Base-by-base conservation (phyloP, 2,888 invertebrate genomes). In the Pedicia rivosa region DNA sequence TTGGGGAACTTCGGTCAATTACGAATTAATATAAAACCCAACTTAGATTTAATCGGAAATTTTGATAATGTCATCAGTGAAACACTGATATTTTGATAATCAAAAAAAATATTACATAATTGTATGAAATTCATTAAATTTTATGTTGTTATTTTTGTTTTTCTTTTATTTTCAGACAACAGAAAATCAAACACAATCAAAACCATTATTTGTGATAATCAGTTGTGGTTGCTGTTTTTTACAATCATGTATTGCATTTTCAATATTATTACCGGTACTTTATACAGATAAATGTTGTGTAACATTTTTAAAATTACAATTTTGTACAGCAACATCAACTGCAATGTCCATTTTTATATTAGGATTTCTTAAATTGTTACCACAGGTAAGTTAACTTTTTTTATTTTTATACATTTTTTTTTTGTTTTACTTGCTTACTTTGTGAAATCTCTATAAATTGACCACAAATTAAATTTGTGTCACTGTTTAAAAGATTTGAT, bases 271-370 rank as follows among this genome's bases (percentile, higher is more conserved):
- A 47, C 61, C 61, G 41, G 55, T 59, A 41, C 55, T 62, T 53
- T 62, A 55, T 43, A 59, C 56, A 41, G 57, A 57, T 26, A 58
- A 57, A 46, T 61, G 61, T 40, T 73, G 72, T 51, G 56, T 74
- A 26, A 67, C 72, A 43, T 74, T 74, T 54, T 61, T 78, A 34
- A 77, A 78, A 57, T 62, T 77, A 47, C 78, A 78, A 52, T 76
- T 74, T 50, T 74, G 75, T 48, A 65, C 72, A 2, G 72, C 78
- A 10, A 62, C 79, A 38, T 71, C 77, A 26, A 76, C 78, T 50
- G 72, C 77, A 34, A 81, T 80, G 70, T 66, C 74, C 5, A 72
- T 67, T 36, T 68, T 67, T 48, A 49, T 65, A 35, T 51, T 67
- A 39, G 67, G 67, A 19, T 59, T 65, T 35, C 52, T 64, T 28